Percentiles rank a stretch among this genome's conserved stretches.
Conservation (phyloP, 30 jellyfish, hydroid and myxozoan species). For the Turritopsis rubra region DNA sequence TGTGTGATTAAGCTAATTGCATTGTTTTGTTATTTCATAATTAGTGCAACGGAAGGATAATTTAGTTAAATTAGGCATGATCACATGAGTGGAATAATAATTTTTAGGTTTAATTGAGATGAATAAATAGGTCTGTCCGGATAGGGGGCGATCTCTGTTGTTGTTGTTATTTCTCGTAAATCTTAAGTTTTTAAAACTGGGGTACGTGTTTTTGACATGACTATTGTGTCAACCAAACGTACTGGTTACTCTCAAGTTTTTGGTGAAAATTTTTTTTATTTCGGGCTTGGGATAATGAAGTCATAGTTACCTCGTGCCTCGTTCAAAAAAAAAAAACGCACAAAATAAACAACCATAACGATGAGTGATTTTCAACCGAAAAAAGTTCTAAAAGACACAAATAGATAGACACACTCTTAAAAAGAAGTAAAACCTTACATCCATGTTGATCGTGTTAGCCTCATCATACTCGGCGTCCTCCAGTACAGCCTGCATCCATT, state of each 20-base stretch:
- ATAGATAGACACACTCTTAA: no score
- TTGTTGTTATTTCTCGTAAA: no score
- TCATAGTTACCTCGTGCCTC: no score
- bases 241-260: no score
- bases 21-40: not conserved
- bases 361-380: no score
- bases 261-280: not conserved
- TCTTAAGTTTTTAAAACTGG: no score
- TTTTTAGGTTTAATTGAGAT: not conserved
- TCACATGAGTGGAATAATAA: not conserved
- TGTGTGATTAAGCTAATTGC: not conserved
- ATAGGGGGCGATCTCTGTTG: not conserved
- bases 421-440: no score
- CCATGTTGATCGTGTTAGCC: constrained; percentile 12
- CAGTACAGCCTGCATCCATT: constrained; percentile 74
- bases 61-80: not conserved
- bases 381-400: no score
- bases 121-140: not conserved
- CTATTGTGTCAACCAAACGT: no score
- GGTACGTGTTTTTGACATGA: no score
- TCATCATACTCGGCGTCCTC: constrained; percentile 38
- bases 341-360: no score
- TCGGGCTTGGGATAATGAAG: not conserved
- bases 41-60: not conserved
- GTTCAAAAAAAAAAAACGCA: no score